Evolutionary conservation across 2,797 vertebrate genomes (phyloP), one percentile per base, ranked within the genome.

Genomic region (Synanceia verrucosa): DNA sequence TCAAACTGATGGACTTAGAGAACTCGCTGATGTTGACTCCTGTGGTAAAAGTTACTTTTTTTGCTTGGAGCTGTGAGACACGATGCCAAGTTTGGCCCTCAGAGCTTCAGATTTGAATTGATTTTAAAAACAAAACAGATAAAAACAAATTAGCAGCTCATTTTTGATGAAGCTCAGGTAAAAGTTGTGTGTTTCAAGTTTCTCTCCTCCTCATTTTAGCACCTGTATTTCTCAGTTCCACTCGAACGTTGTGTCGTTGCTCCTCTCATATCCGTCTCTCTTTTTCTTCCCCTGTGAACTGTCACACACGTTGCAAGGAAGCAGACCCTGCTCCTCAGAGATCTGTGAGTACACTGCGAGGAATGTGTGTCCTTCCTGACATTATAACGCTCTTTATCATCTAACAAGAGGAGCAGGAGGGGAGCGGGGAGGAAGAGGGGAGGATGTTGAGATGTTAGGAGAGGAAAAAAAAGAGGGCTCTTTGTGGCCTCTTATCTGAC

Each of bases 401-500:
- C 89, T 88, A 91, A 92, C 89, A 90, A 92, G 87, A 79, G 78
- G 74, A 79, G 87, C 65, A 87, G 88, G 88, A 87, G 86, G 85
- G 75, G 76, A 81, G 66, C 9, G 46, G 65, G 77, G 70, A 88
- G 79, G 86, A 89, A 83, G 88, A 90, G 67, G 83, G 81, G 78
- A 93, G 89, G 90, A 94, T 93, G 93, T 95, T 82, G 84, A 91
- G 93, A 93, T 90, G 89, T 92, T 89, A 88, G 78, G 79, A 73
- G 11, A 13, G 5, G n/a, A 21, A 51, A 82, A 90, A 87, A 92
- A 87, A 90, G 76, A 84, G 86, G 69, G 82, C 86, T 92, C 93
- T 94, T 94, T 95, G 93, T 93, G 88, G 87, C 77, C 14, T 75
- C 92, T 94, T 95, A 95, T 95, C 94, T 92, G 86, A 92, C 91